Conservation (phyloP, 2,113 vertebrate species). For the Clinocottus analis region DNA sequence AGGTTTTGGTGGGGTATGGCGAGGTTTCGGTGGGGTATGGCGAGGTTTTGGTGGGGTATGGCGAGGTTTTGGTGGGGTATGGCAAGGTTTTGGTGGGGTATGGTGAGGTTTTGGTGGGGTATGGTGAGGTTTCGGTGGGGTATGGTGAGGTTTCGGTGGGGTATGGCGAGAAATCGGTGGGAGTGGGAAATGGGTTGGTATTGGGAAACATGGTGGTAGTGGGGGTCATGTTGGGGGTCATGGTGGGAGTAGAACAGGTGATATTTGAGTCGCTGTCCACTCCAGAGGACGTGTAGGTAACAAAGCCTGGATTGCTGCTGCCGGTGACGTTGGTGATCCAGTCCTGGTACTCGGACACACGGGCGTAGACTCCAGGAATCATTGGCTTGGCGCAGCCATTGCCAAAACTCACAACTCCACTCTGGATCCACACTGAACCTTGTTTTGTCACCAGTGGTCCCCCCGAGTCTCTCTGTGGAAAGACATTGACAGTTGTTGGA, state of each 20-base stretch:
- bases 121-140: background rate
- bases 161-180: no score
- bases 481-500: background rate
- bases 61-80: background rate
- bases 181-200: background rate
- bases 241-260: background rate
- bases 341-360: slow-evolving; percentile 82
- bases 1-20: no score
- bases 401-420: slow-evolving; percentile 89
- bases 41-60: no score
- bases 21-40: no score
- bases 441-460: slow-evolving; percentile 80
- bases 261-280: background rate
- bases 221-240: no score
- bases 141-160: no score
- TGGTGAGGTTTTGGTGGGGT: no score
- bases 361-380: slow-evolving; percentile 86
- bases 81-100: no score
- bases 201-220: background rate
- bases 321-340: slow-evolving; percentile 79
- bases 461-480: slow-evolving; percentile 62
- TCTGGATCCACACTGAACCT: slow-evolving; percentile 81
- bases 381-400: slow-evolving; percentile 81
- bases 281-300: background rate
- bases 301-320: slow-evolving; percentile 21